Evolutionary conservation across 1,140 invertebrate genomes (phyloP), one percentile per base, ranked within the genome.

Genomic region (Solenopsis fugax): DNA sequence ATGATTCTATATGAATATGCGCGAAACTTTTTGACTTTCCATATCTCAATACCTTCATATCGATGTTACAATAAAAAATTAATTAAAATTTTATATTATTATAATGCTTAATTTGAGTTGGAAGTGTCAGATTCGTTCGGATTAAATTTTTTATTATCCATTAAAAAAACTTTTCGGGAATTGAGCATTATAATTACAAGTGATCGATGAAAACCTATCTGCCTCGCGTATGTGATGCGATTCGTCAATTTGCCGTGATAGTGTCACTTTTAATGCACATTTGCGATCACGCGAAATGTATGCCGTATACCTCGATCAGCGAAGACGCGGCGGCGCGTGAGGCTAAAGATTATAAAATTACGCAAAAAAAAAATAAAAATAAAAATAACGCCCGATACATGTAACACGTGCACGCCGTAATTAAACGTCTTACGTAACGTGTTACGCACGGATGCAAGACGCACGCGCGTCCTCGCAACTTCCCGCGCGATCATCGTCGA

Each of bases 401-500:
- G 10, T 18, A 81, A 56, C 18, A 24, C 50, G 21, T 9, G 16
- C 48, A 12, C 5, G 62, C 18, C 18, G 37, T 29, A 80, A 67
- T 54, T 54, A 58, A 48, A 58, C 41, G 10, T 48, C 24, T 48
- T 45, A 37, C 12, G 16, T 24, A 48, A 37, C 9, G 16, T 6
- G n/a, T 41, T 2, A 7, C 1, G 1, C 13, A 21, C n/a, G 7
- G 7, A 29, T 16, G 7, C n/a, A 21, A 54, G 0, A n/a, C 16
- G 37, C 50, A 56, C 18, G 52, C 52, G 24, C 18, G 12, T 52
- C 24, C 16, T 64, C 78, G 50, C 64, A 48, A 18, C 21, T 72
- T 72, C 21, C 10, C 48, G 64, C 78, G 64, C 64, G 54, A 71
- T 56, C 65, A 72, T 48, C 65, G 37, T 81, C 60, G 64, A 12